Base-by-base conservation (phyloP, 2,888 invertebrate species). In the Hypsopygia costalis region DNA sequence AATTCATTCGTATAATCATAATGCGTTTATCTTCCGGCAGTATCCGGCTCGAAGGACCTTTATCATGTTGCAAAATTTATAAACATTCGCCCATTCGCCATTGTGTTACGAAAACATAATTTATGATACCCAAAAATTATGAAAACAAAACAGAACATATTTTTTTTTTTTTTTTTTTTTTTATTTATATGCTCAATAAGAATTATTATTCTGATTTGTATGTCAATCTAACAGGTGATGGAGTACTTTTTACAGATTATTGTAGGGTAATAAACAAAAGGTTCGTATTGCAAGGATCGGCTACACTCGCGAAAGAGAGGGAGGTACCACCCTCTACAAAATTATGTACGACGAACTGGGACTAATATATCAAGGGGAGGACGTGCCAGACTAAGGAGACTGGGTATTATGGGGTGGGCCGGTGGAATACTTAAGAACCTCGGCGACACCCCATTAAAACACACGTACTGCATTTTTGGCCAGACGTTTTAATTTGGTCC, bases 271-370 rank as follows among this genome's bases (percentile, higher is more conserved):
- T 86, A 86, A 88, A 87, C 86, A 85, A 83, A 78, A 82, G 76
- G 77, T 74, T 78, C 70, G 81, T 78, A 85, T 87, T 87, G 87
- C 81, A 69, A 74, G 72, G 77, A 77, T 78, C 76, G 80, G 66
- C 66, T 70, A 68, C 70, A 68, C 69, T 69, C 66, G 72, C 65
- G 74, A 74, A 71, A 65, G 70, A 51, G 49, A 58, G 74, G 76
- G 76, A 55, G 75, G 68, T 54, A 52, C 76, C 75, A 73, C 81
- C 80, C 83, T 70, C 83, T 70, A 76, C 87, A 87, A 88, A 88
- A 88, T 88, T 88, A 88, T 88, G 88, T 88, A 88, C 88, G 88
- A 88, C 87, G 88, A 81, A 83, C 88, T 85, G 88, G 88, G 88
- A 88, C 81, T 80, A 83, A 88, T 88, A 88, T 88, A 88, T 88